phyloP scores from a whole-genome alignment of 2,797 vertebrate genomes.

The Danio aesculapii region DNA sequence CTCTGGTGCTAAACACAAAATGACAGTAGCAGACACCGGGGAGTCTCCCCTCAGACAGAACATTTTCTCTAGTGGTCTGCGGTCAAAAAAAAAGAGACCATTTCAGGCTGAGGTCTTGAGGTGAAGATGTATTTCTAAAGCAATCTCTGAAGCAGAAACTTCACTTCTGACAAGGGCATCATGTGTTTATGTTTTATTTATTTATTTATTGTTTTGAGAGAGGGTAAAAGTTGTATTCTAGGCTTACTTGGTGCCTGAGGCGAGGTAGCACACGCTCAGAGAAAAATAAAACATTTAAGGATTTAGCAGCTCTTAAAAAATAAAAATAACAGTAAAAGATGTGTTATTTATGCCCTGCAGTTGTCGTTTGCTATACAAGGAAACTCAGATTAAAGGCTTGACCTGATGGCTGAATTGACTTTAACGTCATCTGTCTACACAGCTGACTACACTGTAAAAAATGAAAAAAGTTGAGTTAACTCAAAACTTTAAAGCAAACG shows the following conservation, averaged over 20 bases:
- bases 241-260: background rate
- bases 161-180: conserved; percentile 1
- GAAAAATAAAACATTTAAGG: background rate
- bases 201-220: background rate
- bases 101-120: conserved; percentile 4
- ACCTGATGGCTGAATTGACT: background rate
- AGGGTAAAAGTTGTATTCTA: background rate
- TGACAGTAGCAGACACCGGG: background rate
- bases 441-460: no score
- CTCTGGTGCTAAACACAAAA: background rate
- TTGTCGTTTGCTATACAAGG: background rate
- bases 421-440: background rate
- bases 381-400: background rate
- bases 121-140: conserved; percentile 21
- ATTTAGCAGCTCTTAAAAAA: background rate
- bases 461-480: no score
- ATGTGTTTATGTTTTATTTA: background rate
- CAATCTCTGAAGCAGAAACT: background rate
- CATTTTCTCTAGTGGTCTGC: background rate
- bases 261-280: background rate
- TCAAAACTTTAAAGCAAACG: no score
- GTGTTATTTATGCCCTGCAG: background rate
- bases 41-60: background rate
- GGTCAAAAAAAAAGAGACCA: background rate
- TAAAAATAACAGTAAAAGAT: background rate